A percentile compares a stretch with the other conserved stretches of the same genome.
Conservation (phyloP, 1,140 invertebrate genomes). For the Megalonaias nervosa region DNA sequence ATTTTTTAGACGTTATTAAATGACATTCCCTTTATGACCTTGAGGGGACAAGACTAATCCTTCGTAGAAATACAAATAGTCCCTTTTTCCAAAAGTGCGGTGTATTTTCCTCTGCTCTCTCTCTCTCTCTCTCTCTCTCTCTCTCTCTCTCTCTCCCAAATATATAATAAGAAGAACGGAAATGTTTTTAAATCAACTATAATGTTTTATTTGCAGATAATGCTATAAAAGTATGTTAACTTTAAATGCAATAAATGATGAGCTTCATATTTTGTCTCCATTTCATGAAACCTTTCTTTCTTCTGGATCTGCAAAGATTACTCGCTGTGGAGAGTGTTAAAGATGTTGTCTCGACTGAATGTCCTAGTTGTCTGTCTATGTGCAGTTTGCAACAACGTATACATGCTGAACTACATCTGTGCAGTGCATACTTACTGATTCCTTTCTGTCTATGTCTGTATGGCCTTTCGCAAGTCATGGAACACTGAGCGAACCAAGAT, state of each 20-base stretch:
- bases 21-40: no score
- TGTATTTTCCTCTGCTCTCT: no score
- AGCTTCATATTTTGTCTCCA: slow-evolving; percentile 10
- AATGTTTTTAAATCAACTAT: not conserved
- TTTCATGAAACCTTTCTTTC: slow-evolving; percentile 62
- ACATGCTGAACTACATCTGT: slow-evolving; percentile 65
- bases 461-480: slow-evolving; percentile 47
- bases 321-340: no score
- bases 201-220: no score
- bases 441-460: slow-evolving; percentile 59
- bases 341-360: slow-evolving; percentile 61
- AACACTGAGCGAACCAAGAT: slow-evolving; percentile 48
- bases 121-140: no score
- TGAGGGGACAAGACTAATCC: no score
- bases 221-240: no score
- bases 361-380: slow-evolving; percentile 55
- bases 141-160: no score
- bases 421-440: slow-evolving; percentile 67
- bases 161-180: not conserved
- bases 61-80: no score
- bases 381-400: slow-evolving; percentile 49
- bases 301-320: slow-evolving; percentile 60
- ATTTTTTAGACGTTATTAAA: no score
- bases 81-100: no score
- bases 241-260: not conserved